A percentile compares a stretch with the other conserved stretches of the same genome.
Conservation (phyloP, 2,113 vertebrate species). For the Callipepla squamata region DNA sequence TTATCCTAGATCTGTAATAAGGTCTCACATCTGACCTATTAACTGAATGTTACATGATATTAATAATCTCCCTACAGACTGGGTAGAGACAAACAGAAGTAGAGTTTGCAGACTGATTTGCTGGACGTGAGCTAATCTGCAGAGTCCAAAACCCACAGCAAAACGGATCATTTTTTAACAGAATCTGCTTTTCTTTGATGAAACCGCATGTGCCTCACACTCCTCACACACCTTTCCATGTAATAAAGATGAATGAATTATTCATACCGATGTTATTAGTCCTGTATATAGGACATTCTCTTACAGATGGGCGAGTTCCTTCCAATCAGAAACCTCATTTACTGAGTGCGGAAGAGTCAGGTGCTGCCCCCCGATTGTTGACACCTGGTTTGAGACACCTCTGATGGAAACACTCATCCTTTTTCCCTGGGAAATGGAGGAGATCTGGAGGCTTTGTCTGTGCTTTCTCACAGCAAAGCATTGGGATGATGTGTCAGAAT, state of each 20-base stretch:
- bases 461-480: slow-evolving; percentile 3
- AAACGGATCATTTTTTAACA: slow-evolving; percentile 4
- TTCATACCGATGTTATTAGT: slow-evolving; percentile 53
- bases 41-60: slow-evolving; percentile 65
- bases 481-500: not conserved
- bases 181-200: slow-evolving; percentile 29
- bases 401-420: not conserved
- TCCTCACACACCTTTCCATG: not conserved
- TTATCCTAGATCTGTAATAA: slow-evolving; percentile 53
- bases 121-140: not conserved
- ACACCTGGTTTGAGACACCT: slow-evolving; percentile 31
- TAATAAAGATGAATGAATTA: slow-evolving; percentile 53
- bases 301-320: slow-evolving; percentile 46
- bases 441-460: not conserved
- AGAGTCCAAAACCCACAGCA: not conserved
- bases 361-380: slow-evolving; percentile 37
- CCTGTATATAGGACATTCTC: slow-evolving; percentile 57
- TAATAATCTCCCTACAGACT: slow-evolving; percentile 62
- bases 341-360: slow-evolving; percentile 32
- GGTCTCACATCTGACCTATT: slow-evolving; percentile 68
- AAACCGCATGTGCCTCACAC: not conserved
- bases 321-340: slow-evolving; percentile 56
- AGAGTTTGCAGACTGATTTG: not conserved
- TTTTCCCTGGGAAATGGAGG: not conserved
- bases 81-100: slow-evolving; percentile 37